Evolutionary conservation across 2,797 vertebrate genomes (phyloP).

Genomic region (Catamblyrhynchus diadema): DNA sequence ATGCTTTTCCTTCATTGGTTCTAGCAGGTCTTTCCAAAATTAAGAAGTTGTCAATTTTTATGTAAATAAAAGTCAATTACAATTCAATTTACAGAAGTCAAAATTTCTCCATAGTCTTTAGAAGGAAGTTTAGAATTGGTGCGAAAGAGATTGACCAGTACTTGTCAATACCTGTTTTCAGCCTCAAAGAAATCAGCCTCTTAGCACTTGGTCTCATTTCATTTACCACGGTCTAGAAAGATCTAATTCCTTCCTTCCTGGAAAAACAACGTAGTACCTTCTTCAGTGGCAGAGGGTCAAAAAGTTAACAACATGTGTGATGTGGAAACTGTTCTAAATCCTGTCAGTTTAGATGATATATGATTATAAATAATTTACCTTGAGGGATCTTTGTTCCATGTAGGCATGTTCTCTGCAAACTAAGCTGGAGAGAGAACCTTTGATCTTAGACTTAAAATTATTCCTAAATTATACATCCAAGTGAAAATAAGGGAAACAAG

Average conservation of each 20-base stretch:
- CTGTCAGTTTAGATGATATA: neutral
- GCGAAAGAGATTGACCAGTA: neutral
- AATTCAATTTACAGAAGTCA: neutral
- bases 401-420: neutral
- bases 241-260: neutral
- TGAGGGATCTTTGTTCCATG: neutral
- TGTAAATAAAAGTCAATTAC: neutral
- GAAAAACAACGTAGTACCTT: neutral
- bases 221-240: neutral
- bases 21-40: neutral
- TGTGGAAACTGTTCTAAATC: neutral
- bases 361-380: neutral
- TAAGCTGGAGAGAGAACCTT: neutral
- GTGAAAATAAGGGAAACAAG: neutral
- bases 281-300: neutral
- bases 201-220: neutral
- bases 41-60: neutral
- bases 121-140: neutral
- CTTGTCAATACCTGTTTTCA: neutral
- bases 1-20: neutral
- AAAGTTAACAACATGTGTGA: neutral
- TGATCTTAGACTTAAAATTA: neutral
- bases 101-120: neutral
- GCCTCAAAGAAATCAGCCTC: neutral
- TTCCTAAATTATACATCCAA: neutral